Conservation (phyloP, 92 coral and sea anemone genomes). For the Porites cylindrica region DNA sequence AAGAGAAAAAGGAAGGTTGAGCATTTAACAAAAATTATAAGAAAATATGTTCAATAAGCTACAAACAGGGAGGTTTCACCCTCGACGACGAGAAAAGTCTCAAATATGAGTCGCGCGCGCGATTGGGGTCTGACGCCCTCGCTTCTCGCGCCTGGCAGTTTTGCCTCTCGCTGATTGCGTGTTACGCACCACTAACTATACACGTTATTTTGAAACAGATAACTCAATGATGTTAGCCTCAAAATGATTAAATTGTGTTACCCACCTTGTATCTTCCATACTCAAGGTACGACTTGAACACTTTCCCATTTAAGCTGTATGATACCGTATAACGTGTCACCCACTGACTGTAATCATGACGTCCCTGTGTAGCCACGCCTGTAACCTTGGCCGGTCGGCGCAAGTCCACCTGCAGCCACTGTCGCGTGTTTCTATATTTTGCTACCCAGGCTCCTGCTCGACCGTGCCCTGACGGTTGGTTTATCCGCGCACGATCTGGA, state of each 20-base stretch:
- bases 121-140: no score
- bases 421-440: constrained; percentile 41
- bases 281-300: constrained; percentile 45
- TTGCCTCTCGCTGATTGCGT: no score
- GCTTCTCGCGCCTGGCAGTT: no score
- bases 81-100: no score
- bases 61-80: not conserved
- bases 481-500: constrained; percentile 84
- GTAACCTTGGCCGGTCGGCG: constrained; percentile 70
- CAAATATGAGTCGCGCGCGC: no score
- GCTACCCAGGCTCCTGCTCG: constrained; percentile 83
- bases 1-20: not conserved
- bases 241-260: no score
- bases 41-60: not conserved
- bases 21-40: not conserved
- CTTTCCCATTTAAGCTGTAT: constrained; percentile 53
- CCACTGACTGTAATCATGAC: constrained; percentile 68
- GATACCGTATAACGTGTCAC: constrained; percentile 61
- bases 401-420: constrained; percentile 80
- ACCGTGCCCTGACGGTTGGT: constrained; percentile 70
- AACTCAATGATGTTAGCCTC: no score
- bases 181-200: no score
- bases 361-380: constrained; percentile 88
- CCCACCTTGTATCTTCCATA: constrained; percentile 52
- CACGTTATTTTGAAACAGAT: no score